Base-by-base conservation (phyloP, 1,140 invertebrate genomes). In the Drosophila ananassae region DNA sequence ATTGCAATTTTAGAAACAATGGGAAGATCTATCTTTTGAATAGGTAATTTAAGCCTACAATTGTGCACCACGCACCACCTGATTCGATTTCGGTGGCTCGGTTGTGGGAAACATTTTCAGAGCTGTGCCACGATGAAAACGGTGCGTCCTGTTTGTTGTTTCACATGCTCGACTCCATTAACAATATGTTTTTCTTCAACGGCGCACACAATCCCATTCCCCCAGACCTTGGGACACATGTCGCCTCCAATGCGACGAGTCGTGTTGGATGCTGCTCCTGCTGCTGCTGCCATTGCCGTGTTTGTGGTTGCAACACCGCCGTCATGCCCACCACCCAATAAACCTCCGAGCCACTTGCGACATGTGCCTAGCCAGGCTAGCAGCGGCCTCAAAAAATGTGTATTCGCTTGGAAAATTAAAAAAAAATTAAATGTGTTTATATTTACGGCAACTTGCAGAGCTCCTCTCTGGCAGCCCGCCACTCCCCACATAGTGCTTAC, bases 141-240 rank as follows among this genome's bases (percentile, higher is more conserved):
- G 63, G 51, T 47, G 37, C 48, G 52, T 61, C 67, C 67, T 77
- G 60, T 83, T 87, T 87, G 84, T 87, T 87, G 79, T 89, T 87
- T 87, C 83, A 87, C 82, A 87, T 87, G 82, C 78, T 83, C 79
- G 67, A 79, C 82, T 87, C 82, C 83, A 87, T 87, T 87, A 89
- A 87, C 75, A 89, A 87, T 87, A 83, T 89, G 83, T 89, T 89
- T 79, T 89, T 64, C 79, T 69, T 71, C 47, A 64, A 24, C 64
- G 41, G n/a, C 58, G 64, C 68, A 69, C 60, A 58, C 39, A 62
- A 52, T 37, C 22, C 24, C 52, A 44, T 58, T 44, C 21, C 51
- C 51, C 30, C 28, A 21, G 25, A 47, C 44, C 32, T 12, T 13
- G 34, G 34, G 32, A 39, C 69, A 53, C 51, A 77, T 77, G 73